phyloP scores from a whole-genome alignment of 1,140 invertebrate species.

The Helicorthomorpha holstii region DNA sequence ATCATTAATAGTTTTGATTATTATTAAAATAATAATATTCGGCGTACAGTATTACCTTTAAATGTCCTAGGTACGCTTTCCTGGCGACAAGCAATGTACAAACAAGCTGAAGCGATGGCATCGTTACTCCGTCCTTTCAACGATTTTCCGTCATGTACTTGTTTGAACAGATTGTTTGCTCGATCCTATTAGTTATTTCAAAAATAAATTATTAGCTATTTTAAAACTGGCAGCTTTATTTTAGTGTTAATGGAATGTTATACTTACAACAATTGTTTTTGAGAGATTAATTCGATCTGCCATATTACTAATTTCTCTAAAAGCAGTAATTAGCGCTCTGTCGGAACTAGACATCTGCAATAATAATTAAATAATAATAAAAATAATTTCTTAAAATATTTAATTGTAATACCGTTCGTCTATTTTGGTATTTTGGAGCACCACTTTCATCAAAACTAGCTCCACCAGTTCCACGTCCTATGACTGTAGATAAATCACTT shows the following conservation, averaged over 20 bases:
- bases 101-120: conserved; percentile 93
- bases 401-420: conserved; percentile 60
- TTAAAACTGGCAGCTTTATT: too few relatives aligned
- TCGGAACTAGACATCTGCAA: conserved; percentile 73
- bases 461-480: conserved; percentile 74
- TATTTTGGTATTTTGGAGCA: conserved; percentile 76
- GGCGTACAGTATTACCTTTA: conserved; percentile 39
- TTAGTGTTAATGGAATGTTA: conserved; percentile 9
- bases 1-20: not conserved
- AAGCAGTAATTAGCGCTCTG: conserved; percentile 83
- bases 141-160: conserved; percentile 95
- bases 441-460: conserved; percentile 71
- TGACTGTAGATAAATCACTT: conserved; percentile 92
- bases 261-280: conserved; percentile 56
- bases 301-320: conserved; percentile 93
- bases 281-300: conserved; percentile 93
- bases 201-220: too few relatives aligned
- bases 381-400: conserved; percentile 15
- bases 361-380: too few relatives aligned
- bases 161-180: conserved; percentile 91
- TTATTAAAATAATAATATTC: not conserved
- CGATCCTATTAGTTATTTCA: too few relatives aligned
- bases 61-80: conserved; percentile 97
- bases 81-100: conserved; percentile 97
- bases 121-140: conserved; percentile 89